A percentile compares a stretch with the other conserved stretches of the same genome.
phyloP scores from a whole-genome alignment of 2,888 invertebrate genomes.

The Alentia gelatinosa region DNA sequence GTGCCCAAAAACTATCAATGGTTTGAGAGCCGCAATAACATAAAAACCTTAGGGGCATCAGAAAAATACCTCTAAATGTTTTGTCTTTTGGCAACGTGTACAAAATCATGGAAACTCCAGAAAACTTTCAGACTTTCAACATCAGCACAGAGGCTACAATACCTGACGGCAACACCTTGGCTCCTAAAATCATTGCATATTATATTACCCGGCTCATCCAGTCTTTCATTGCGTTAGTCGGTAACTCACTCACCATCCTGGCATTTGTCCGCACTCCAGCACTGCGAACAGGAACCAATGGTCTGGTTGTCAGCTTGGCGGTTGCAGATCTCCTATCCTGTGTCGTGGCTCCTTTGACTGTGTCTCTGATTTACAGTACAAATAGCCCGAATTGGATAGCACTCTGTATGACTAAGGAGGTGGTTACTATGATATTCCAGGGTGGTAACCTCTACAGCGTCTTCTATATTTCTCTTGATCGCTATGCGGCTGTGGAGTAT shows the following conservation, averaged over 20 bases:
- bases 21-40: too few species aligned
- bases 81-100: too few species aligned
- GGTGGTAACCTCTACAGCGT: conserved; percentile 1
- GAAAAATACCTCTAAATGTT: too few species aligned
- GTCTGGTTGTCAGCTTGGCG: background rate
- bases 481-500: background rate
- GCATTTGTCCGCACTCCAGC: background rate
- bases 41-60: too few species aligned
- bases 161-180: background rate
- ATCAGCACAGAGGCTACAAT: background rate
- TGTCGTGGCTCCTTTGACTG: background rate
- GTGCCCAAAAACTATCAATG: too few species aligned
- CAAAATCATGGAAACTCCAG: too few species aligned
- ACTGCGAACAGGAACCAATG: background rate
- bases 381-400: background rate
- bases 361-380: background rate
- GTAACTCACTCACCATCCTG: conserved; percentile 21
- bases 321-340: conserved; percentile 14
- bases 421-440: background rate
- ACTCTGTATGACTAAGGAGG: background rate
- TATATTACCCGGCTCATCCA: background rate
- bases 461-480: conserved; percentile 18
- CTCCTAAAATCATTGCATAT: background rate
- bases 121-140: background rate
- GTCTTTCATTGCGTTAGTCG: background rate